Evolutionary conservation across 2,113 vertebrate species (phyloP), one percentile per base, ranked within the genome.

Genomic region (Pangasianodon hypophthalmus): DNA sequence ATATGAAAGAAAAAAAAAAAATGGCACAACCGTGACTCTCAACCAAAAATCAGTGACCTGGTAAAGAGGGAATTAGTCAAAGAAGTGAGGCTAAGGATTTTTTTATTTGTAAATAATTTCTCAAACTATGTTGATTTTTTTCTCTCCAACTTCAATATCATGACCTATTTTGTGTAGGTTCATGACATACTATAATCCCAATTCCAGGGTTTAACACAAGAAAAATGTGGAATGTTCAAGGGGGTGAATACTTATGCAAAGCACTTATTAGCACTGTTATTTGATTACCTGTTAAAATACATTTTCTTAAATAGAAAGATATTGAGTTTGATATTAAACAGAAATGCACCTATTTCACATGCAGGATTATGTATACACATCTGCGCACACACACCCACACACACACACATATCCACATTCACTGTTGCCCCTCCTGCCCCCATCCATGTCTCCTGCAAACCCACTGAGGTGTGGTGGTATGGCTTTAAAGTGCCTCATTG

Each of bases 401-500:
- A 75, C 13, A 89, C 71, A 85, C 46, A 48, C 48, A 19, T 52
- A 58, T 7, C 4, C 56, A 60, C 19, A 86, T 13, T 69, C 19
- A 69, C 64, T 67, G 82, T 41, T 87, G 48, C 44, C 54, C 84
- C 77, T 41, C 88, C 87, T 88, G 77, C 62, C 84, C 89, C 88
- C 88, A 82, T 89, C 69, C 88, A 87, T 84, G 87, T 91, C 93
- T 88, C 88, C 87, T 90, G 84, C 91, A 93, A 87, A 94, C 67
- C 90, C 93, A 94, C 88, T 93, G 93, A 95, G 93, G 94, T 95
- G 93, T 94, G 93, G 88, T 93, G 91, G 91, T 93, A 91, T 90
- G 92, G 86, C 87, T 94, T 94, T 94, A 94, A 95, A 95, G 90
- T 91, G 90, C 71, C 88, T 83, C 91, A 94, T 94, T 94, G 94